A percentile compares a stretch with the other conserved stretches of the same genome.
Evolutionary conservation across 2,888 invertebrate genomes (phyloP).

Genomic region (Drosophila mayaguana): DNA sequence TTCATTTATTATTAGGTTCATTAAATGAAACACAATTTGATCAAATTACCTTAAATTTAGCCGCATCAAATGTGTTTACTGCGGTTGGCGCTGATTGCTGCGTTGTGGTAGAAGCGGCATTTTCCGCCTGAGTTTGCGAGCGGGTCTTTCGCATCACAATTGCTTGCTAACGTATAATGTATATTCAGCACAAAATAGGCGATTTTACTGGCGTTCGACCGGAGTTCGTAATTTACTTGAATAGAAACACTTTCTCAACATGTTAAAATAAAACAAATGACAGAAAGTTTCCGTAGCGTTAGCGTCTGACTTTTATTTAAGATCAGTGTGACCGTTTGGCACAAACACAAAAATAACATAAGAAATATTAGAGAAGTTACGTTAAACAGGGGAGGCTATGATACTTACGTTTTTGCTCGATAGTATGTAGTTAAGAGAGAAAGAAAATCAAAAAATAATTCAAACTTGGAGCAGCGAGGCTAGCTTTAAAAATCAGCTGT

Average conservation of each 20-base stretch:
- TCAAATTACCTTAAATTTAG: constrained; percentile 62
- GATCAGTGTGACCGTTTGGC: constrained; percentile 41
- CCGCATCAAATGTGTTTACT: constrained; percentile 63
- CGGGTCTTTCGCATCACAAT: constrained; percentile 84
- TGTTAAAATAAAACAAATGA: constrained; percentile 40
- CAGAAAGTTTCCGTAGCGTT: constrained; percentile 61
- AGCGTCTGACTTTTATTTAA: constrained; percentile 51
- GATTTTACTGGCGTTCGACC: constrained; percentile 25
- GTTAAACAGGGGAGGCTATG: not conserved
- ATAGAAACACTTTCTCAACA: constrained; percentile 30
- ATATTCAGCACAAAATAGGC: constrained; percentile 50
- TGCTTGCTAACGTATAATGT: constrained; percentile 32
- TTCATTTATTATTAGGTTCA: constrained; percentile 8
- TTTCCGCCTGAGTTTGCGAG: constrained; percentile 85
- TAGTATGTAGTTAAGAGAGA: constrained; percentile 12
- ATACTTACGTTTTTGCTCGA: constrained; percentile 16
- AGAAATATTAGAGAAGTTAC: not conserved
- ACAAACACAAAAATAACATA: constrained; percentile 15
- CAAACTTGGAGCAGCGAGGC: no score
- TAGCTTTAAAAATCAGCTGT: no score
- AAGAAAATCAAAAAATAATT: no score
- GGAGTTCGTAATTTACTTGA: constrained; percentile 25
- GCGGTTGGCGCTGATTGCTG: constrained; percentile 49
- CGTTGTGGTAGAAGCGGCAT: constrained; percentile 71
- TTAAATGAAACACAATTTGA: constrained; percentile 25